Evolutionary conservation across 2,113 vertebrate species (phyloP).

Genomic region (Plotosus lineatus): DNA sequence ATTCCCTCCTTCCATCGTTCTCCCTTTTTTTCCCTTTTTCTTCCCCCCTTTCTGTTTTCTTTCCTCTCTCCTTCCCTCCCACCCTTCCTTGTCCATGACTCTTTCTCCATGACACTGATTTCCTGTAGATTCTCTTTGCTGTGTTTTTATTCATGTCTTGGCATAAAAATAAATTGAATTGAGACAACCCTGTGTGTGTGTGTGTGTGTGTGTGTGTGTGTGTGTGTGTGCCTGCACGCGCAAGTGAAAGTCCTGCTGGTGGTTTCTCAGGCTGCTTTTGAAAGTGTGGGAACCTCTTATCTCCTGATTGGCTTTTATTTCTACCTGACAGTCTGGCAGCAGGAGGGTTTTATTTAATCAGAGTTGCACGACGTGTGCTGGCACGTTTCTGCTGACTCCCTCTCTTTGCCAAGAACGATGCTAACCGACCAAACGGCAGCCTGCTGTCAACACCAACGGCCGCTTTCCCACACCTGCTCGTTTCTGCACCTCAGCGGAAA

Average conservation of each 20-base stretch:
- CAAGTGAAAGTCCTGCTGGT: conserved; percentile 10
- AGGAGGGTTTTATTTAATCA: conserved; percentile 4
- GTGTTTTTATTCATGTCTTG: conserved; percentile 11
- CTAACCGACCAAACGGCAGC: neutral
- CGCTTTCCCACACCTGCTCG: conserved; percentile 20
- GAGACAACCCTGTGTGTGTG: neutral
- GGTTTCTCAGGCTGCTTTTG: conserved; percentile 15
- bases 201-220: conserved; percentile 6
- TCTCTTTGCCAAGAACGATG: conserved; percentile 8
- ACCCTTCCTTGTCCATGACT: neutral
- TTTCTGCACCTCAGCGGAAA: neutral
- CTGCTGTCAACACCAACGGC: conserved; percentile 31
- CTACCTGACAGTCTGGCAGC: conserved; percentile 23
- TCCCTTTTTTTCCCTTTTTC: neutral
- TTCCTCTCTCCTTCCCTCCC: neutral
- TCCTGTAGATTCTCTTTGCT: neutral
- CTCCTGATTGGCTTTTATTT: conserved; percentile 32
- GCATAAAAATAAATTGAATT: neutral
- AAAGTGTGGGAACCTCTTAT: conserved; percentile 49
- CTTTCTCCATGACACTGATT: no score
- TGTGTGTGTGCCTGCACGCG: neutral
- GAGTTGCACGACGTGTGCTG: conserved; percentile 31
- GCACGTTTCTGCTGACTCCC: conserved; percentile 25
- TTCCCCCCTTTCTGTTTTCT: neutral
- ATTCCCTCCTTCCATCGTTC: accelerated